Evolutionary conservation across 2,888 invertebrate species (phyloP).

Genomic region (Watsonalla binaria): DNA sequence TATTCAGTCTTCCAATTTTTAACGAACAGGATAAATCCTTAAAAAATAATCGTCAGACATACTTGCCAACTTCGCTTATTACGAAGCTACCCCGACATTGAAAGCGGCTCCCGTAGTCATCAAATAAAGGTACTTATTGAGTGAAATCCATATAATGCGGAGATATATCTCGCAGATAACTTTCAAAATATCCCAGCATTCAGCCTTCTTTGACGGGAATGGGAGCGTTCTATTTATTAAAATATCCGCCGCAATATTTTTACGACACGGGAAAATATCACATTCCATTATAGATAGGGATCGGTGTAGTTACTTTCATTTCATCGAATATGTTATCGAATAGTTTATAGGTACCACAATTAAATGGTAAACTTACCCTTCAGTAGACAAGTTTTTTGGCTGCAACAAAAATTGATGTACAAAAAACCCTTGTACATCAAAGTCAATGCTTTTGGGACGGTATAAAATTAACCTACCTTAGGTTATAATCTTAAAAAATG

Average conservation of each 20-base stretch:
- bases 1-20: not conserved
- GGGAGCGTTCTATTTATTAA: constrained; percentile 25
- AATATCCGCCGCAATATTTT: constrained; percentile 26
- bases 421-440: too few relatives aligned
- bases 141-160: not conserved
- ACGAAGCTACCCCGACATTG: not conserved
- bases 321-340: too few relatives aligned
- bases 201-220: constrained; percentile 21
- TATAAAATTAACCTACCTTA: too few relatives aligned
- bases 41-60: not conserved
- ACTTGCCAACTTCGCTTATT: not conserved
- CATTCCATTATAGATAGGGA: constrained; percentile 7
- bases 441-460: too few relatives aligned
- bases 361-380: too few relatives aligned
- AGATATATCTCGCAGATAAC: not conserved
- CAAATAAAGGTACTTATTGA: not conserved
- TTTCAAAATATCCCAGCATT: constrained; percentile 9
- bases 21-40: not conserved
- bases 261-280: constrained; percentile 22
- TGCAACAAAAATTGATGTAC: too few relatives aligned
- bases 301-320: constrained; percentile 4
- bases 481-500: too few relatives aligned
- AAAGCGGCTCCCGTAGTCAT: not conserved
- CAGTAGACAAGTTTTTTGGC: too few relatives aligned
- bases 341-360: too few relatives aligned